Evolutionary conservation across 2,113 vertebrate genomes (phyloP), one percentile per base, ranked within the genome.

Genomic region (Cranoglanis bouderius): DNA sequence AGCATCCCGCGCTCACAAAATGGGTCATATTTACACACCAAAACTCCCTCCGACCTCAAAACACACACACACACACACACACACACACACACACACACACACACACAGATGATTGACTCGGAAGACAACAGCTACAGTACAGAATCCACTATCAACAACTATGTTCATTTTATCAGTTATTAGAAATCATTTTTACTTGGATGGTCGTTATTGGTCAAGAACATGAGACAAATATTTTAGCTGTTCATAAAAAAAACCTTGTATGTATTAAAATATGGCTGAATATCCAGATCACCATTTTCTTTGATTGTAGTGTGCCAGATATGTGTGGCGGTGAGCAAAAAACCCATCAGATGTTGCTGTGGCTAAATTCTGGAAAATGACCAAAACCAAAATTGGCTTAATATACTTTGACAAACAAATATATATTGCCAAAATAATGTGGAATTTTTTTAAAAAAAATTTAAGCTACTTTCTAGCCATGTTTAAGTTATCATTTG

Each of bases 1-100:
- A 90, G 40, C 21, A 81, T 90, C 87, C 70, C 43, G 32, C n/a
- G 29, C 74, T 89, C 43, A 32, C n/a, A 32, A 84, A n/a, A 88
- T 83, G 55, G 89, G 87, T 88, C 81, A 82, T 85, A 32, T 89
- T 84, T 85, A 90, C 85, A 74, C 46, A 40, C 83, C 35, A 57
- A 40, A 53, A 85, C n/a, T 72, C 32, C 13, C 6, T 74, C 18
- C 43, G 24, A 61, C 43, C 46, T 61, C 29, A 38, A 32, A 43
- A 38, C 35, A 75, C 40, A 61, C 38, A 51, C 29, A 77, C 26
- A 77, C 24, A 51, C 21, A 16, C 40, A 51, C 43, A 43, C 43
- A 43, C 43, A 59, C 65, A 19, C 49, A 80, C 49, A 55, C 49
- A 55, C 5, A 81, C 51, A 82, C 78, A 80, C 75, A 78, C 19